Base-by-base conservation (phyloP, 2,888 invertebrate genomes). In the Alsophila aescularia region DNA sequence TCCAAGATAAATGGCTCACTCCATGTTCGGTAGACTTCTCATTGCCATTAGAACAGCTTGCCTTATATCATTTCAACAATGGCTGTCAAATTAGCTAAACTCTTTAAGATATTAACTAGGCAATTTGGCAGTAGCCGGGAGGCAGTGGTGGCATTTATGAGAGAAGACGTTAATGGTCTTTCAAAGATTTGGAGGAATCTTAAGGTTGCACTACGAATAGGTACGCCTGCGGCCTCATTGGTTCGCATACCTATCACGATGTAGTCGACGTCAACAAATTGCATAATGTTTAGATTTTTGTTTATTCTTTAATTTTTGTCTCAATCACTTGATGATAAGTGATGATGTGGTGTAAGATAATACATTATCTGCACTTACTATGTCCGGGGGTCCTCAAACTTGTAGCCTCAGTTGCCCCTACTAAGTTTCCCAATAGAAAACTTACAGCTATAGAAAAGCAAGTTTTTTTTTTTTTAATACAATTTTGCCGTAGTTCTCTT, bases 71-170 rank as follows among this genome's bases (percentile, higher is more conserved):
- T 18, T n/a, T n/a, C n/a, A n/a, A 56, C 51, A 45, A 55, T 39
- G 15, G 39, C 31, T 51, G 60, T 60, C 60, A 57, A 51, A 54
- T 60, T 48, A 54, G 36, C 10, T 18, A 32, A 34, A 35, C 27
- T 56, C 35, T 55, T 45, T 42, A 12, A 13, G 14, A 49, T 51
- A 50, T 32, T 24, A 42, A 57, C 39, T 54, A 58, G 49, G 43
- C 54, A 60, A 62, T 57, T 44, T 50, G 24, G 35, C 29, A 35
- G 36, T 29, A 41, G 58, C 60, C 54, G 48, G 45, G 34, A 50
- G 63, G 56, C 63, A 53, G 52, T 3, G 14, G 34, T 64, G 60
- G 50, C 60, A 64, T 64, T 64, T 60, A 14, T 18, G 39, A 44
- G 16, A 40, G 54, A 21, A 62, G 29, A 31, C n/a, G 13, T 10